Conservation (phyloP, 2,113 vertebrate genomes). For the Macquaria australasica region DNA sequence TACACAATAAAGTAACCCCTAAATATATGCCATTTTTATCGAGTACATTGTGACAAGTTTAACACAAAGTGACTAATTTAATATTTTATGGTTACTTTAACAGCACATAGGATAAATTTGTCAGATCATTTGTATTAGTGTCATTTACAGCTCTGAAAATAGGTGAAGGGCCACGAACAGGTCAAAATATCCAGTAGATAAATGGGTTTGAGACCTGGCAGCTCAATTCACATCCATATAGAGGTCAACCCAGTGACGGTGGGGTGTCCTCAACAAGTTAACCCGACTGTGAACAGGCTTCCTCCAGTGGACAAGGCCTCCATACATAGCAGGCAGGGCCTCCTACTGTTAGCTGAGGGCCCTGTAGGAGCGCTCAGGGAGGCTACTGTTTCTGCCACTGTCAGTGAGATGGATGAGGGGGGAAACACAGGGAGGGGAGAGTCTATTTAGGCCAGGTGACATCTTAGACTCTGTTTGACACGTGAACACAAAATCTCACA, state of each 20-base stretch:
- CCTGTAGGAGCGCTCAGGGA: constrained; percentile 54
- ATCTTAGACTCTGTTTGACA: constrained; percentile 63
- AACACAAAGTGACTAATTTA: background rate
- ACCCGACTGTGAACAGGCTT: constrained; percentile 50
- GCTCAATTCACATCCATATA: constrained; percentile 25
- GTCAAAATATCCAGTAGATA: constrained; percentile 56
- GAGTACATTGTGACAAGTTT: background rate
- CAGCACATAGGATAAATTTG: constrained; percentile 12
- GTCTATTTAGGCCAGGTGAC: constrained; percentile 37
- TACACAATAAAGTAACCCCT: background rate
- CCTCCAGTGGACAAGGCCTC: constrained; percentile 67
- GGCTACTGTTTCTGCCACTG: constrained; percentile 75
- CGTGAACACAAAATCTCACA: constrained; percentile 22
- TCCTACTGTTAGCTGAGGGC: constrained; percentile 49
- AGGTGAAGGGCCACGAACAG: constrained; percentile 8
- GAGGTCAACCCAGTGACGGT: constrained; percentile 43
- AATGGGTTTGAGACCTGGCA: constrained; percentile 48
- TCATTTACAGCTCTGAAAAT: constrained; percentile 38
- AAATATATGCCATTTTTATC: background rate
- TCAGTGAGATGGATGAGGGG: constrained; percentile 78
- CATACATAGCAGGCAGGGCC: constrained; percentile 57
- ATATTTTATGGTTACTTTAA: background rate
- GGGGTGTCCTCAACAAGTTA: constrained; percentile 45
- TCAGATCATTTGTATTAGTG: constrained; percentile 36
- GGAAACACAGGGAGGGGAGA: constrained; percentile 49